These are phyloP conservation scores for Aspidoscelis tigris DNA, from an alignment of 2,113 vertebrate species.

Conservation along the genomic window DNA sequence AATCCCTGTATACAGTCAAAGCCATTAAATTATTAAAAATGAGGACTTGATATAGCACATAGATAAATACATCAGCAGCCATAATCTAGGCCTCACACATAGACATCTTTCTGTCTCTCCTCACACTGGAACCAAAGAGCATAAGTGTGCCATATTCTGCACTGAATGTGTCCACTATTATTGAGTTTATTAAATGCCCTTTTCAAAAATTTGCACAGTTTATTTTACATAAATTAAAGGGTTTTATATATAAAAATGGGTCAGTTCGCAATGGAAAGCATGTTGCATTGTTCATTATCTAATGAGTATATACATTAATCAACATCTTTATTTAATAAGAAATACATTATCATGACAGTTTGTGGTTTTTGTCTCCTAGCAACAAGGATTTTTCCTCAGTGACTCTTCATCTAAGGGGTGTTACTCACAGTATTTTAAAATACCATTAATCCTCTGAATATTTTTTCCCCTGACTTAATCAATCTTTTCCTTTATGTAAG, in stretches of 20 bases:
- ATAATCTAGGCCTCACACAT: no score
- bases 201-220: background rate
- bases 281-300: background rate
- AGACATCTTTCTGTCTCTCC: no score
- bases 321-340: slow-evolving; percentile 24
- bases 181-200: background rate
- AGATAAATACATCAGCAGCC: no score
- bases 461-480: slow-evolving; percentile 13
- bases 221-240: background rate
- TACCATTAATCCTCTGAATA: slow-evolving; percentile 15
- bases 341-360: slow-evolving; percentile 25
- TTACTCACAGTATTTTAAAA: slow-evolving; percentile 22
- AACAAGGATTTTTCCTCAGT: background rate
- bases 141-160: no score
- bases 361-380: slow-evolving; percentile 31
- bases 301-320: background rate
- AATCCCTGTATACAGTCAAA: no score
- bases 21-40: no score
- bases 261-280: background rate
- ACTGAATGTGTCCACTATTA: background rate
- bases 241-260: background rate
- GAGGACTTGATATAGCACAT: no score
- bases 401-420: slow-evolving; percentile 5
- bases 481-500: slow-evolving; percentile 32
- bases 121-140: background rate